Percentiles rank a stretch among this genome's conserved stretches.
These are phyloP conservation scores for Megalopta genalis DNA, from an alignment of 1,140 invertebrate genomes.

Conservation along the genomic window DNA sequence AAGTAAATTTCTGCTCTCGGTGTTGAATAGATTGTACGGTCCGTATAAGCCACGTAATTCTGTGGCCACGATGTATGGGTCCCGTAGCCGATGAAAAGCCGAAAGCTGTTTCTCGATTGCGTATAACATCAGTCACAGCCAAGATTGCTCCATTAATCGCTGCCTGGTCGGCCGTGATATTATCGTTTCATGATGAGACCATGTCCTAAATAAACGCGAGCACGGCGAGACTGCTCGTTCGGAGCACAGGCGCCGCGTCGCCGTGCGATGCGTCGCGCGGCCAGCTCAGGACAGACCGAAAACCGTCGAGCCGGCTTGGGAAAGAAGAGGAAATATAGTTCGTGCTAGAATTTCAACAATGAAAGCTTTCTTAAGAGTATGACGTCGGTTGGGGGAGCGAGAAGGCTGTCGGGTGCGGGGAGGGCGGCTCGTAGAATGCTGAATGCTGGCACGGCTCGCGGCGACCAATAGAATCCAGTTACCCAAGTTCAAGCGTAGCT, in stretches of 20 bases:
- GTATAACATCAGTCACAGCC: constrained; percentile 44
- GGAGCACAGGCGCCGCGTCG: background rate
- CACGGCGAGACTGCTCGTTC: background rate
- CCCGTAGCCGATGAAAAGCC: constrained; percentile 45
- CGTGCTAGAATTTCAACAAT: constrained; percentile 55
- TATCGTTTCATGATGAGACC: constrained; percentile 53
- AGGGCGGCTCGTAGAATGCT: background rate
- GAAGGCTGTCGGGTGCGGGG: too few species aligned
- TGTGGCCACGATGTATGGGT: constrained; percentile 17
- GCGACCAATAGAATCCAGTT: constrained; percentile 56
- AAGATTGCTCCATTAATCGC: constrained; percentile 63
- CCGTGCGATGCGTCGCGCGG: too few species aligned
- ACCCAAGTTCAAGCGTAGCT: constrained; percentile 48
- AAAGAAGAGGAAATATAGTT: constrained; percentile 28
- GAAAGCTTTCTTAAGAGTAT: constrained; percentile 57
- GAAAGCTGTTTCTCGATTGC: constrained; percentile 57
- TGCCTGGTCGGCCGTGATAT: constrained; percentile 42
- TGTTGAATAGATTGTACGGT: constrained; percentile 40
- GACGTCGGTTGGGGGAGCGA: background rate
- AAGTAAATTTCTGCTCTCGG: constrained; percentile 49
- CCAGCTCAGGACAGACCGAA: too few species aligned
- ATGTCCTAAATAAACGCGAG: constrained; percentile 58
- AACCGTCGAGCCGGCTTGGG: constrained; percentile 19
- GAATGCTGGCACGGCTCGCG: constrained; percentile 32
- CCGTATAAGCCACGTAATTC: constrained; percentile 34